Evolutionary conservation across 2,888 invertebrate species (phyloP).

Genomic region (Holacanthella duospinosa): DNA sequence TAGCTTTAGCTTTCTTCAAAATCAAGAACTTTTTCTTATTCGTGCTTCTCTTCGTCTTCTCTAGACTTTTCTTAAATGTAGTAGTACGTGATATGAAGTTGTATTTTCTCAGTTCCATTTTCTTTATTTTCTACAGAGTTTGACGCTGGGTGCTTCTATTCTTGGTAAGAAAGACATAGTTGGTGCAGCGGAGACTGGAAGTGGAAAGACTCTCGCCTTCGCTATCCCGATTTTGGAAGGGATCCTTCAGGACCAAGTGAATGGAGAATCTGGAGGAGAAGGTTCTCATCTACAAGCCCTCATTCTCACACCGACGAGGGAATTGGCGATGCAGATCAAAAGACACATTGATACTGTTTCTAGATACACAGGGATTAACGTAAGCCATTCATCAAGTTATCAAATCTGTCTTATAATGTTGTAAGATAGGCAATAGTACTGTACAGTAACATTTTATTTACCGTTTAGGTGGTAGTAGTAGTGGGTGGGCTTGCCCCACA

Average conservation of each 20-base stretch:
- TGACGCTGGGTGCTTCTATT: slow-evolving; percentile 71
- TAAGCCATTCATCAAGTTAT: slow-evolving; percentile 32
- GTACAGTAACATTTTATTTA: not conserved
- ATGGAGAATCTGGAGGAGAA: slow-evolving; percentile 29
- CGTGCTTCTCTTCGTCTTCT: not conserved
- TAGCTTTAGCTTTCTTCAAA: no score
- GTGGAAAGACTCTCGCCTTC: slow-evolving; percentile 96
- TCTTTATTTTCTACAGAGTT: slow-evolving; percentile 40
- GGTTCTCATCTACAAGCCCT: slow-evolving; percentile 61
- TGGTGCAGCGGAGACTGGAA: slow-evolving; percentile 98
- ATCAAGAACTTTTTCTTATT: not conserved
- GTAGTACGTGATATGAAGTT: no score
- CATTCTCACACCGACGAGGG: slow-evolving; percentile 89
- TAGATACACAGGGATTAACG: slow-evolving; percentile 64
- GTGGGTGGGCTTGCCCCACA: slow-evolving; percentile 90
- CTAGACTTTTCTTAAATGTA: not conserved
- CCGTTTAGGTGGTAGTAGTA: slow-evolving; percentile 60
- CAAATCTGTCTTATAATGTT: not conserved
- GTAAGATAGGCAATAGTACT: not conserved
- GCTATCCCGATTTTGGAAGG: slow-evolving; percentile 84
- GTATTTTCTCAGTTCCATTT: no score
- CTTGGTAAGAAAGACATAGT: slow-evolving; percentile 80
- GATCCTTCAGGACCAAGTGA: slow-evolving; percentile 54
- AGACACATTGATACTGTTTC: slow-evolving; percentile 69
- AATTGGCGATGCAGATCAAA: slow-evolving; percentile 87